phyloP scores from a whole-genome alignment of 2,888 invertebrate genomes.

The Yponomeuta evonymella region DNA sequence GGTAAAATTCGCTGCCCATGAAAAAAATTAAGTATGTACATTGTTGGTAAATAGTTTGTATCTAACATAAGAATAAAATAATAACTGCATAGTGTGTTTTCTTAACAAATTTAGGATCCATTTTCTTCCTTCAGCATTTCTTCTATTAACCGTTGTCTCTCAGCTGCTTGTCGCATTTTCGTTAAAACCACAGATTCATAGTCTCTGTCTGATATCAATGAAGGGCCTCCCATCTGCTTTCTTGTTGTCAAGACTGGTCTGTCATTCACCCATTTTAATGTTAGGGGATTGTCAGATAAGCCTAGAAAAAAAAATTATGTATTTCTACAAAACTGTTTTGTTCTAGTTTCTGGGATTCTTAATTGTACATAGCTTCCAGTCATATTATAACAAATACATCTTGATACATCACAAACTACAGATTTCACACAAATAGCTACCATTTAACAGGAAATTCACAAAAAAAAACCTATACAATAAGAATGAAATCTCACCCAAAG shows the following conservation, averaged over 20 bases:
- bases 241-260: slow-evolving; percentile 57
- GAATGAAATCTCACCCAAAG: too few relatives aligned
- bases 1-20: too few relatives aligned
- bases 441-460: too few relatives aligned
- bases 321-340: too few relatives aligned
- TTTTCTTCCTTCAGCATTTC: slow-evolving; percentile 79
- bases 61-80: neutral
- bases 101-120: slow-evolving; percentile 20
- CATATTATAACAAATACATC: too few relatives aligned
- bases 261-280: slow-evolving; percentile 81
- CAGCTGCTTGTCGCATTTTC: slow-evolving; percentile 89
- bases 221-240: slow-evolving; percentile 41
- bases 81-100: neutral
- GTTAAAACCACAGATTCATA: slow-evolving; percentile 88
- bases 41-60: too few relatives aligned
- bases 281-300: slow-evolving; percentile 81
- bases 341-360: too few relatives aligned
- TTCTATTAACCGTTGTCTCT: slow-evolving; percentile 84
- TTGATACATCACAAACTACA: too few relatives aligned
- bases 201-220: slow-evolving; percentile 79
- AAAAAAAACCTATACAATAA: too few relatives aligned
- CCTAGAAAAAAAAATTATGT: slow-evolving; percentile 59
- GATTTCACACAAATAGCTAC: too few relatives aligned
- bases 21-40: too few relatives aligned
- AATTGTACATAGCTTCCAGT: too few relatives aligned